phyloP scores from a whole-genome alignment of 2,797 vertebrate genomes.

The Leptatherina wallacei region DNA sequence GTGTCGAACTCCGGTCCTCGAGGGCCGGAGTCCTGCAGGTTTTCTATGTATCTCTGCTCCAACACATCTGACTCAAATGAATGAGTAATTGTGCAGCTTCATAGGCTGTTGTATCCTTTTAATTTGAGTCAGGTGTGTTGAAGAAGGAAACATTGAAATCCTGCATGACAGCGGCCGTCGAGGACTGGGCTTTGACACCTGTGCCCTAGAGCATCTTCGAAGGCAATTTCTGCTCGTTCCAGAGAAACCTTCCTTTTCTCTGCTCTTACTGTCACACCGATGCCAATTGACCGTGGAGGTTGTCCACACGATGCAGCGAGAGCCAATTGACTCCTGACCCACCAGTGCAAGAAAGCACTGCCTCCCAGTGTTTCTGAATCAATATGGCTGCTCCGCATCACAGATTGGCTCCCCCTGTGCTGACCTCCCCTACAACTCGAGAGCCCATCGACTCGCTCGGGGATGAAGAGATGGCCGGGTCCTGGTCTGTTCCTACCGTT shows the following conservation, averaged over 20 bases:
- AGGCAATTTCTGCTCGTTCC: constrained; percentile 26
- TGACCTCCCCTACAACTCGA: constrained; percentile 64
- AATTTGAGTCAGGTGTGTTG: too few species aligned
- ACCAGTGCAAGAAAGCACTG: constrained; percentile 59
- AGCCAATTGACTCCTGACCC: constrained; percentile 76
- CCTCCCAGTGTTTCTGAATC: constrained; percentile 72
- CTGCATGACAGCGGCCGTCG: too few species aligned
- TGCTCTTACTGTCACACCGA: constrained; percentile 60
- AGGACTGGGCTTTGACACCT: too few species aligned
- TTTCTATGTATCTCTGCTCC: too few species aligned
- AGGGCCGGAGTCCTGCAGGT: too few species aligned
- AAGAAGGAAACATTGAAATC: too few species aligned
- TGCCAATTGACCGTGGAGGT: constrained; percentile 75
- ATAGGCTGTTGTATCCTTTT: too few species aligned
- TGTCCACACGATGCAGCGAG: constrained; percentile 60
- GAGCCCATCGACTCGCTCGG: constrained; percentile 59
- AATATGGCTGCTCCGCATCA: constrained; percentile 68
- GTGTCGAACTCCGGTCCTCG: too few species aligned
- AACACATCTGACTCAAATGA: too few species aligned
- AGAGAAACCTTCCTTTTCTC: constrained; percentile 8
- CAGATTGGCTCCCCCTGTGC: constrained; percentile 65
- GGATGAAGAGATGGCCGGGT: constrained; percentile 54
- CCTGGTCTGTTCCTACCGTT: constrained; percentile 42
- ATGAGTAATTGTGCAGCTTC: too few species aligned
- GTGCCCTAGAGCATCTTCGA: neutral